Evolutionary conservation across 2,797 vertebrate genomes (phyloP), one percentile per base, ranked within the genome.

Genomic region (Pseudocheirus occidentalis): DNA sequence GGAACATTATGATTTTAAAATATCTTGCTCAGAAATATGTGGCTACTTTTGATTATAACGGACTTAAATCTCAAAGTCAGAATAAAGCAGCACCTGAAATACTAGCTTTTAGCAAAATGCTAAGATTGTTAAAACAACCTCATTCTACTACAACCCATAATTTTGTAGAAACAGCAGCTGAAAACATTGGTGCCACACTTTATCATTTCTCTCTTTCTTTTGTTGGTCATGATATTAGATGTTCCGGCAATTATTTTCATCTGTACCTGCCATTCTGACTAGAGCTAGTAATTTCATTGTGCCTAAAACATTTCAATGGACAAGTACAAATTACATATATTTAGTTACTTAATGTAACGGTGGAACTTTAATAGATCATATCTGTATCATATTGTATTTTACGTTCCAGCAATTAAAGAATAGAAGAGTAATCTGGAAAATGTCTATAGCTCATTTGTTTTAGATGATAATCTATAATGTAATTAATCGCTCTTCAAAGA

Each of bases 301-400:
- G 97, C 98, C 98, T 98, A 98, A 98, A 98, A 98, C 98, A 98
- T 99, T 99, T 98, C 99, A 98, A 55, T 98, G 98, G 99, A 99
- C 99, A 99, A 99, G 99, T 99, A 99, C 99, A 99, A 99, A 99
- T 99, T 99, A 98, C 97, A 98, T 98, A 98, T 99, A 98, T 98
- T 99, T 98, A 97, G 95, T 98, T 98, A 98, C 98, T 98, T 99
- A 99, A 99, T 99, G 99, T 99, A 99, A 99, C 98, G 98, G 98
- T 99, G 99, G 98, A 99, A 98, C 98, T 98, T 98, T 99, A 99
- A 99, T 99, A 99, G 99, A 99, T 99, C 98, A 98, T 99, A 99
- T 99, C 99, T 99, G 98, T 99, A 99, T 99, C 98, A 98, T 99
- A 99, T 99, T 99, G 98, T 99, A 96, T 99, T 99, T 99, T 99